Evolutionary conservation across 2,888 invertebrate genomes (phyloP).

Genomic region (Chironomus tentans): DNA sequence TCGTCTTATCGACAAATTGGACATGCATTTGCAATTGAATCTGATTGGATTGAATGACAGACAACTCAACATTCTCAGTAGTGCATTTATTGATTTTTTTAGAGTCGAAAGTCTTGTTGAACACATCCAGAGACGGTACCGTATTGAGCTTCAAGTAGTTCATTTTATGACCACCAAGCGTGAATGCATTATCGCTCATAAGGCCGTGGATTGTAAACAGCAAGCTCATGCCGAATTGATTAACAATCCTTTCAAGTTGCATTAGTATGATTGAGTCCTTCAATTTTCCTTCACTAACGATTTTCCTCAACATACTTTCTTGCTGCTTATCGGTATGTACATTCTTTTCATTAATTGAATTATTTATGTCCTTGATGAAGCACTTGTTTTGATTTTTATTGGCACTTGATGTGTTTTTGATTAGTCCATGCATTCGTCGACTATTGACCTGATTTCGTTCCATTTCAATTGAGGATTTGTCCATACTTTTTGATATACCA

Average conservation of each 20-base stretch:
- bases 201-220: neutral
- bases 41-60: neutral
- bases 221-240: slow-evolving; percentile 5
- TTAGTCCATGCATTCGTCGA: neutral
- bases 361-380: slow-evolving; percentile 19
- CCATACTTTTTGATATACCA: neutral
- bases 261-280: neutral
- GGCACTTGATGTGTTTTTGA: slow-evolving; percentile 2
- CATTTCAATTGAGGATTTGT: neutral
- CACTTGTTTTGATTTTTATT: slow-evolving; percentile 24
- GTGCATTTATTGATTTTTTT: neutral
- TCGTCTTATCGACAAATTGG: neutral
- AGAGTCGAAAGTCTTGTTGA: neutral
- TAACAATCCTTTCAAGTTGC: slow-evolving; percentile 1
- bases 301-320: neutral
- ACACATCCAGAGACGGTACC: neutral
- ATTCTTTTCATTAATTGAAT: neutral
- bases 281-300: neutral
- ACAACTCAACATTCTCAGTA: neutral
- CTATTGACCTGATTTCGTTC: neutral
- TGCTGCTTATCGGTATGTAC: no score
- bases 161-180: neutral
- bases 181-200: slow-evolving; percentile 9
- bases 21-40: slow-evolving; percentile 17
- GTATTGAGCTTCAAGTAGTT: neutral